These are phyloP conservation scores for Theonella swinhoei DNA, from an alignment of 37 sponge, comb jelly and placozoan genomes.

Conservation along the genomic window DNA sequence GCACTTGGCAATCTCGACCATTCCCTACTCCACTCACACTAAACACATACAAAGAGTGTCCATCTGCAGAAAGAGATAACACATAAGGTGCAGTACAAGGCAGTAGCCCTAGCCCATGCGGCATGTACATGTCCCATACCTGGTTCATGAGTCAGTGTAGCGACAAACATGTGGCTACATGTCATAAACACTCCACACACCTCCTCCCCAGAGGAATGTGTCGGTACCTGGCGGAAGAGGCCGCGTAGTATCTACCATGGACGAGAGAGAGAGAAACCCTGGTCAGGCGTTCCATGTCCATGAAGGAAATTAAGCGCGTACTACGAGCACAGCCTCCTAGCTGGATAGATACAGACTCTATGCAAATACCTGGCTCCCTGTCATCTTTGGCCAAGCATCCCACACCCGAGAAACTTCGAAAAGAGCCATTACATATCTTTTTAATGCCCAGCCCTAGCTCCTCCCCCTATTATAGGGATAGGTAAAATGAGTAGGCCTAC, in stretches of 20 bases:
- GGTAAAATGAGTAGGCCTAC: background rate
- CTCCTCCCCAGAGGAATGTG: background rate
- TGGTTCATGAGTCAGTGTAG: background rate
- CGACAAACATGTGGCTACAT: constrained; percentile 40
- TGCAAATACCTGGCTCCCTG: constrained; percentile 24
- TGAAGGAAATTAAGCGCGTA: background rate
- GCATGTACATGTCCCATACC: background rate
- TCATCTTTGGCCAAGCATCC: constrained; percentile 60
- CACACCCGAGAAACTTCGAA: constrained; percentile 58
- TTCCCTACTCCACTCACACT: background rate
- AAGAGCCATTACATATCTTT: constrained; percentile 7
- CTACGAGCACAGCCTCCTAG: no score
- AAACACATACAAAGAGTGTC: background rate
- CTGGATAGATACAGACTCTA: background rate
- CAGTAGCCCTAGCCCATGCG: background rate
- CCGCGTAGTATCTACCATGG: constrained; percentile 19
- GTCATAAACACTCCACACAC: constrained; percentile 12
- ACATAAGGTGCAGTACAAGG: background rate
- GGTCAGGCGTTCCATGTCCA: background rate
- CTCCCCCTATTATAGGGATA: background rate
- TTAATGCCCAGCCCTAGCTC: background rate
- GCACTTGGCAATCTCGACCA: background rate
- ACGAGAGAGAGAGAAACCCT: no score
- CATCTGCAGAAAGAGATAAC: background rate
- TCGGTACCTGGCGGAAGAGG: constrained; percentile 15